Conservation (phyloP, 2,888 invertebrate species). For the Tetrapedia diversipes region DNA sequence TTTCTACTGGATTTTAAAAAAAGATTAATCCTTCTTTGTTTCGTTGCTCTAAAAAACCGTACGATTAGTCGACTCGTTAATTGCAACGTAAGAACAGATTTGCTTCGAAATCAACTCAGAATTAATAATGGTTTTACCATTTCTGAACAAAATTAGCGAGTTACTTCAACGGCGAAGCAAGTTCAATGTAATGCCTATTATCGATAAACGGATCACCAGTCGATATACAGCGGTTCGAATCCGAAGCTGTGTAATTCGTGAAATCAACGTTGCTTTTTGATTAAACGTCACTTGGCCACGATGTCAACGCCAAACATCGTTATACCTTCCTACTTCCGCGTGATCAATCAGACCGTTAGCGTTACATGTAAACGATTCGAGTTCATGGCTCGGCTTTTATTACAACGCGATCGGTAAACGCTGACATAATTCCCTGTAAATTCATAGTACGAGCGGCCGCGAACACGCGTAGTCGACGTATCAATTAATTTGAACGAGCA, state of each 20-base stretch:
- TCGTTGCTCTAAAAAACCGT: too few species aligned
- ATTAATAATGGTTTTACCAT: too few species aligned
- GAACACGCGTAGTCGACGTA: constrained; percentile 4
- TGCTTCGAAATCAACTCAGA: too few species aligned
- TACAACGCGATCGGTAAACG: neutral
- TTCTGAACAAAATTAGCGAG: too few species aligned
- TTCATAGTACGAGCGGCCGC: neutral
- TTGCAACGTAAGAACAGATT: too few species aligned
- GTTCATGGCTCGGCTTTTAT: neutral
- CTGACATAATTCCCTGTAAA: neutral
- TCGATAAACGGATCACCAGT: neutral
- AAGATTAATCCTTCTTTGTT: too few species aligned
- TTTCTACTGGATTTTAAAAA: too few species aligned
- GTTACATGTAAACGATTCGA: neutral
- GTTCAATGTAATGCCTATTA: neutral
- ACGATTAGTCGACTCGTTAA: too few species aligned
- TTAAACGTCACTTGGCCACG: neutral
- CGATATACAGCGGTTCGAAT: neutral
- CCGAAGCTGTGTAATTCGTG: neutral
- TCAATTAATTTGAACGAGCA: constrained; percentile 16
- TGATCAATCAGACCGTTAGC: neutral
- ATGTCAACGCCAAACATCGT: neutral
- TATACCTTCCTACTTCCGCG: too few species aligned
- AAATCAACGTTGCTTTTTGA: neutral
- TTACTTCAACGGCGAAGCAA: neutral